Evolutionary conservation across 2,888 invertebrate species (phyloP), one percentile per base, ranked within the genome.

Genomic region (Nomada ferruginata): DNA sequence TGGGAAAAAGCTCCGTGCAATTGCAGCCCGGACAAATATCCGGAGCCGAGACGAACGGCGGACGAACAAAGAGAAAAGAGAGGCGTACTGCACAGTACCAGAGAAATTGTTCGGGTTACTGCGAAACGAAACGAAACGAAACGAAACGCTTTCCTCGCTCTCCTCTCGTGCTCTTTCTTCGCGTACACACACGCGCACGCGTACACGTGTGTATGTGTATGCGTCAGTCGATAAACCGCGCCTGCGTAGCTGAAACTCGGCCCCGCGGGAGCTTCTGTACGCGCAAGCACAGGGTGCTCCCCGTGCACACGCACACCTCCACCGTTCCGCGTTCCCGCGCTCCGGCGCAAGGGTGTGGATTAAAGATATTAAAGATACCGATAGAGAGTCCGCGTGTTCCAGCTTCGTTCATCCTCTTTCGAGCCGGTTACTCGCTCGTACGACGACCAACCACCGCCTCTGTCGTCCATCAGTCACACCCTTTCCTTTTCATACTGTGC

Each of bases 171-270:
- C 57, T 77, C 50, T 36, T 50, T 60, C 60, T 29, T 11, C 2
- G 23, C 2, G 9, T 77, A 13, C 13, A 23, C 64, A 47, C 47
- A 11, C 23, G 36, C 36, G 7, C 36, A 36, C 36, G 36, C 36
- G 36, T 36, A 1, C 36, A 36, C 36, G 5, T 20, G 23, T 15
- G n/a, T 86, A 85, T 83, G 86, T 87, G 89, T 87, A 89, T 87
- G 89, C 88, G 85, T 86, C 85, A 92, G 91, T 92, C 92, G 91
- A 91, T 92, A 92, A 91, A 91, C 89, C 90, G 91, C 91, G 92
- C 90, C 82, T 91, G 92, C 92, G 92, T 89, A 90, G 79, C 83
- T 80, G 83, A 86, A 83, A 86, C 65, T 55, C 60, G 29, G 20
- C 57, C 81, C 76, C 65, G 55, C 61, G 76, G 60, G 61, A 76